A percentile compares a stretch with the other conserved stretches of the same genome.
phyloP scores from a whole-genome alignment of 2,797 vertebrate species.

The Trichosurus vulpecula region DNA sequence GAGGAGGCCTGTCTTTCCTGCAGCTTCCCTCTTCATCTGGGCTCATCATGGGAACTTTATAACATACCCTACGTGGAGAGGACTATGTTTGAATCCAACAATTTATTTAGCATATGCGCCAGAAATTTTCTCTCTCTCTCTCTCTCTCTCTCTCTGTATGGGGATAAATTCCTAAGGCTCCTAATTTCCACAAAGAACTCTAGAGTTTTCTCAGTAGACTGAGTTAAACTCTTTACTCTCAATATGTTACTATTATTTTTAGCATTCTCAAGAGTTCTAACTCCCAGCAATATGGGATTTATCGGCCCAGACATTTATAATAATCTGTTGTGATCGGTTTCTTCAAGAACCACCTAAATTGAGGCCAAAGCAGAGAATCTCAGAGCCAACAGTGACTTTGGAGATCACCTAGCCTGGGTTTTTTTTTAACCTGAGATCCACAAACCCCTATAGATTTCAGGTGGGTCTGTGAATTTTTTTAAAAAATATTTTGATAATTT shows the following conservation, averaged over 20 bases:
- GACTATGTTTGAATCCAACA: slow-evolving; percentile 62
- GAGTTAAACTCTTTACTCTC: background rate
- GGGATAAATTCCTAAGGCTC: background rate
- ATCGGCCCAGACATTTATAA: background rate
- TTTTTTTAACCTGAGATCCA: background rate
- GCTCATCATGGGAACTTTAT: slow-evolving; percentile 47
- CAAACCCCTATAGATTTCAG: background rate
- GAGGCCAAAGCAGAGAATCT: background rate
- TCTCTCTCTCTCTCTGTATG: too few species aligned
- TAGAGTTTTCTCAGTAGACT: background rate
- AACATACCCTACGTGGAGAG: slow-evolving; percentile 54
- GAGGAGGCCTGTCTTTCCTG: background rate
- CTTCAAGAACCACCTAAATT: background rate
- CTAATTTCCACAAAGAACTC: background rate
- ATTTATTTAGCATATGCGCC: slow-evolving; percentile 66
- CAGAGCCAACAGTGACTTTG: background rate
- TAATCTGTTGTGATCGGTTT: background rate
- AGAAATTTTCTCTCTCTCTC: too few species aligned
- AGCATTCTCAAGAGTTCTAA: background rate
- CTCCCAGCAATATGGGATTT: background rate
- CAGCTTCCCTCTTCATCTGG: slow-evolving; percentile 51
- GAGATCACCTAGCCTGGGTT: background rate
- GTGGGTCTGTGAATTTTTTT: background rate
- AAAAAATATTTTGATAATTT: background rate
- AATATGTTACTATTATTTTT: background rate